Evolutionary conservation across 2,113 vertebrate species (phyloP), one percentile per base, ranked within the genome.

Genomic region (Heliornis fulica): DNA sequence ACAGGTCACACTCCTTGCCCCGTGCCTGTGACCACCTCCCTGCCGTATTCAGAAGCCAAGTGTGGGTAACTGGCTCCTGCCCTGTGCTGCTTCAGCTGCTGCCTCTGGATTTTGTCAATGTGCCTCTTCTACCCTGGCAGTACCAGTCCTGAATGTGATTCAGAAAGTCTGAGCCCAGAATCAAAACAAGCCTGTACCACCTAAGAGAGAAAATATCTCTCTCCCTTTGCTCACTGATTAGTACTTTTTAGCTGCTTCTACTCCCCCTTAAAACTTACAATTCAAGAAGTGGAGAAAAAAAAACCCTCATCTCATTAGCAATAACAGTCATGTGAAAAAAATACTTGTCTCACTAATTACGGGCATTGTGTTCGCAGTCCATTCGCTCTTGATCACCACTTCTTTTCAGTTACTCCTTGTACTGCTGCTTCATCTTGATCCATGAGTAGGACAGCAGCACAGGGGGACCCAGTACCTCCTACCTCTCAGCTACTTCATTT

Each of bases 371-470:
- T 81, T 94, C 0, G 0, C 76, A 83, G 83, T 40, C 85, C 79
- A 75, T 88, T 94, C 81, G 83, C 92, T 89, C 93, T 90, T 64
- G 68, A 94, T 96, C 95, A 87, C 78, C 72, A 45, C 54, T 91
- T 93, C 78, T 78, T 48, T 77, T 48, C 43, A 81, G 66, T 75
- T 75, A 32, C 36, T 93, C 76, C 79, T 90, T 81, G 29, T 60
- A 32, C 46, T 69, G 22, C 66, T 63, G 63, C 36, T 63, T 70
- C 82, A 43, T 80, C 71, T 72, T 74, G 54, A 56, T 66, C 45
- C 59, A 11, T 11, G 56, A 70, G 81, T 16, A 76, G n/a, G 26
- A 43, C 36, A 76, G 59, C 32, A 80, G 56, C 53, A 51, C 7
- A 38, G 74, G 56, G 34, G 56, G 45, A 48, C 60, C 20, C 23